These are phyloP conservation scores for Dichetophora obliterata DNA, from an alignment of 2,888 invertebrate genomes.

Conservation along the genomic window DNA sequence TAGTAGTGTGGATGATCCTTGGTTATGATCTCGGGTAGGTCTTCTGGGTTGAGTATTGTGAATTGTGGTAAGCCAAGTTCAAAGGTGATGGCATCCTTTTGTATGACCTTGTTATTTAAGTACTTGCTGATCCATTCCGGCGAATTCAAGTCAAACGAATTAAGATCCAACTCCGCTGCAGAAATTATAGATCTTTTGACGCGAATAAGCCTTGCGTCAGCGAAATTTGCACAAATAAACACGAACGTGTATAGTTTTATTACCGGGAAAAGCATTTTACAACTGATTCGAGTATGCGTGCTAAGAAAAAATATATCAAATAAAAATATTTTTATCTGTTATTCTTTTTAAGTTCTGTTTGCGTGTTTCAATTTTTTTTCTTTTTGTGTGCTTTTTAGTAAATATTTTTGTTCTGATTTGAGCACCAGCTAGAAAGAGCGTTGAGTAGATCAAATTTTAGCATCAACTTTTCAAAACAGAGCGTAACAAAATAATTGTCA, in stretches of 20 bases:
- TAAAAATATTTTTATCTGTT: neutral
- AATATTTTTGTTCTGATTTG: too few relatives aligned
- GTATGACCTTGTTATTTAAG: slow-evolving; percentile 55
- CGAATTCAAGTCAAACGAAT: neutral
- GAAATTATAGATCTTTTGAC: neutral
- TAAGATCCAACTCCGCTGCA: neutral
- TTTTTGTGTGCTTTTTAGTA: too few relatives aligned
- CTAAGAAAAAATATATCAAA: neutral
- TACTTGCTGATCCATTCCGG: slow-evolving; percentile 23
- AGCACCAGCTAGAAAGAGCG: too few relatives aligned
- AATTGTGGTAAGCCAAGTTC: slow-evolving; percentile 60
- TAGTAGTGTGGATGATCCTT: slow-evolving; percentile 60
- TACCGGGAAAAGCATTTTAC: slow-evolving; percentile 7
- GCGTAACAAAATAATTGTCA: too few relatives aligned
- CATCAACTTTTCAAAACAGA: too few relatives aligned
- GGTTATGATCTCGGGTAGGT: slow-evolving; percentile 61
- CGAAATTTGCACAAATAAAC: neutral
- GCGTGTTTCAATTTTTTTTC: too few relatives aligned
- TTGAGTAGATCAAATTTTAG: too few relatives aligned
- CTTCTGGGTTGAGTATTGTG: slow-evolving; percentile 60
- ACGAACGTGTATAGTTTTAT: neutral
- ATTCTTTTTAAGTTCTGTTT: neutral
- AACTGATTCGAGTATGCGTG: neutral
- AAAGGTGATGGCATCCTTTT: slow-evolving; percentile 59
- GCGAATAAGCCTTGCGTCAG: neutral